Percentiles rank a stretch among this genome's conserved stretches.
These are phyloP conservation scores for Diplolepis rosae DNA, from an alignment of 2,888 invertebrate genomes.

Conservation along the genomic window DNA sequence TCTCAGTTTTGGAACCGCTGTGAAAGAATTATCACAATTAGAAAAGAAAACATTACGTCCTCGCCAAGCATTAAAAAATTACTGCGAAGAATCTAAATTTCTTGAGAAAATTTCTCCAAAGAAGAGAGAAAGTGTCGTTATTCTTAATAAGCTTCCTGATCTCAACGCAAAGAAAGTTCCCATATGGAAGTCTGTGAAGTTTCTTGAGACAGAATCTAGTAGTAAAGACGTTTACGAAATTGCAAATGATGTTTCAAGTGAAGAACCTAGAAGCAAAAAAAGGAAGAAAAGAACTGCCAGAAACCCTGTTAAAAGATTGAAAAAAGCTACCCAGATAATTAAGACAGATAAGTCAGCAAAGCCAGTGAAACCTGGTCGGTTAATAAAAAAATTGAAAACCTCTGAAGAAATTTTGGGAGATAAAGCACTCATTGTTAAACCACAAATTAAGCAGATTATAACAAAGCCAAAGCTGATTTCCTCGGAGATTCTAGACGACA, in stretches of 20 bases:
- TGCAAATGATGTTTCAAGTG: not conserved
- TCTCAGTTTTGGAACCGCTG: not conserved
- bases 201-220: not conserved
- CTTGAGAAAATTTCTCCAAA: not conserved
- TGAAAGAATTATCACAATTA: not conserved
- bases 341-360: not conserved
- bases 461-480: not conserved
- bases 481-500: not conserved
- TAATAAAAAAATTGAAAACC: not conserved
- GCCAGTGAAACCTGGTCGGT: not conserved
- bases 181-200: constrained; percentile 7
- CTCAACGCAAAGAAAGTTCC: not conserved
- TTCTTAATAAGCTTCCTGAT: not conserved
- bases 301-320: not conserved
- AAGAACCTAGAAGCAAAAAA: not conserved
- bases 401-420: not conserved
- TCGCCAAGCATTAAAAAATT: constrained; percentile 3
- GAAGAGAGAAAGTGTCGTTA: not conserved
- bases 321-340: not conserved
- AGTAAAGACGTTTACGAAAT: constrained; percentile 13
- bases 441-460: not conserved
- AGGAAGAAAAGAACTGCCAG: not conserved
- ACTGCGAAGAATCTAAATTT: constrained; percentile 4
- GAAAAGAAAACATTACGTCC: constrained; percentile 1
- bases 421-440: not conserved